Evolutionary conservation across 2,113 vertebrate species (phyloP).

Genomic region (Brevimyrus niger): DNA sequence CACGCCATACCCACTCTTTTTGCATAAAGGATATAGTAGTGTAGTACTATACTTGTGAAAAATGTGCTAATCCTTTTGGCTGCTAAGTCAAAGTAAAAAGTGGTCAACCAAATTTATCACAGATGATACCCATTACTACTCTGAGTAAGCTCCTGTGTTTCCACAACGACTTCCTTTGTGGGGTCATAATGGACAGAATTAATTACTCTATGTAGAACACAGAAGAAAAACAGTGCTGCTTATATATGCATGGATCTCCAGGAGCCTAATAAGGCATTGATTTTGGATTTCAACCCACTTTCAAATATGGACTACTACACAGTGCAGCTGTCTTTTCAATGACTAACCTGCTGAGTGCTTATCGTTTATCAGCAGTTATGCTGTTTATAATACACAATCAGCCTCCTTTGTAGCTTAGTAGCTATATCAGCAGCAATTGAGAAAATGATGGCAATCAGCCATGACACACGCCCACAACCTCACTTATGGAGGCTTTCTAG

Average conservation of each 20-base stretch:
- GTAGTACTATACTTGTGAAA: neutral
- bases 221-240: neutral
- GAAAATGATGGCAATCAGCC: neutral
- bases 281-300: neutral
- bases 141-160: neutral
- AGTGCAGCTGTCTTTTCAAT: neutral
- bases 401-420: neutral
- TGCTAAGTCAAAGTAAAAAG: neutral
- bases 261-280: neutral
- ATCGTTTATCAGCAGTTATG: neutral
- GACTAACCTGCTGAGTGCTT: neutral
- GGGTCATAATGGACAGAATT: neutral
- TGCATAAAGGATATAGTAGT: neutral
- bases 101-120: neutral
- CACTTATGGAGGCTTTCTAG: neutral
- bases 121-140: neutral
- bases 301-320: neutral
- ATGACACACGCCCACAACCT: neutral
- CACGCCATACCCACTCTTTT: neutral
- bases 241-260: neutral
- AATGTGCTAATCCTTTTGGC: neutral
- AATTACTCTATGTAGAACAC: neutral
- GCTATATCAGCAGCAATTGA: neutral
- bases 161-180: neutral
- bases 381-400: neutral